Evolutionary conservation across 2,797 vertebrate species (phyloP), one percentile per base, ranked within the genome.

Genomic region (Schizopygopsis malacanthus): DNA sequence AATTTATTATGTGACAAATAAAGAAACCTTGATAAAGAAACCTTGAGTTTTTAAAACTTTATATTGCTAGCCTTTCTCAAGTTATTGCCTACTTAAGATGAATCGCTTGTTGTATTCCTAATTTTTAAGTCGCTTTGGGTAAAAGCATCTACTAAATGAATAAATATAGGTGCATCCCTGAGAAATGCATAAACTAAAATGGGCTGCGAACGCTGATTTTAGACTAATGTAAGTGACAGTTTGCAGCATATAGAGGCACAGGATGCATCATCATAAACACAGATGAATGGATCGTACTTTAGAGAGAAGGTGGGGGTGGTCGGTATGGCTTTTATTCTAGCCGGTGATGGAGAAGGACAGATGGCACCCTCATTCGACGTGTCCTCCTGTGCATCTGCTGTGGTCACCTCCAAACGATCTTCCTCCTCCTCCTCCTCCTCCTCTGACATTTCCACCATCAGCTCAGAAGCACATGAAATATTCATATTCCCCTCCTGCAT

Each of bases 271-370:
- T 65, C 25, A 15, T 45, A n/a, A 65, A 18, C 22, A 70, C 18
- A 18, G n/a, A 15, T 63, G 13, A 12, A 6, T 43, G 25, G 65
- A 37, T 33, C 92, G 83, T 92, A 96, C 96, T 87, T 91, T 78
- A 96, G 93, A 67, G 90, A 76, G 81, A 95, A 95, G 0, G 89
- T 89, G 56, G 94, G 92, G 2, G 91, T 93, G 81, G 88, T 89
- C 69, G 89, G 83, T 16, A 54, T 82, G 41, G 88, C 70, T 79
- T 90, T 90, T 70, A 65, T 90, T 86, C 89, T 89, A 84, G 79
- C 33, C 0, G 88, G 87, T 39, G 90, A 89, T 1, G 90, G 45
- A 25, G 88, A 86, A 82, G 61, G 69, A 69, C 84, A 87, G 84
- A 11, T 69, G 63, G 16, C 1, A 4, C 20, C 61, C 63, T 84